phyloP scores from a whole-genome alignment of 1,140 invertebrate genomes.

The Macrostomum lignano region DNA sequence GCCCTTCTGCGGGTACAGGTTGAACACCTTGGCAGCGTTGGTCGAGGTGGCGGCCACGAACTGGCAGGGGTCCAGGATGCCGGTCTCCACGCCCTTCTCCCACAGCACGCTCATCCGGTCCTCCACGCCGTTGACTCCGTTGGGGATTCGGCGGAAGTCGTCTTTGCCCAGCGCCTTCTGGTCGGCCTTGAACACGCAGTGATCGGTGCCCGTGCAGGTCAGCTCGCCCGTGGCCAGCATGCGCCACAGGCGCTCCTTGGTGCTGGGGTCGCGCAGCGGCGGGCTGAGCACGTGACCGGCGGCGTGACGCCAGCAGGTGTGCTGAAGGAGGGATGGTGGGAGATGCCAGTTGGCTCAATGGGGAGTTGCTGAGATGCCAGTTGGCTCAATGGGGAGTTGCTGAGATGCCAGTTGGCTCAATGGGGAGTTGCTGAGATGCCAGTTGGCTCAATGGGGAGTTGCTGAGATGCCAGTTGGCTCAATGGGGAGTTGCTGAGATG shows the following conservation, averaged over 20 bases:
- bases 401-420: no score
- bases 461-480: no score
- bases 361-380: no score
- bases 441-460: no score
- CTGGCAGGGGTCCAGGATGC: slow-evolving; percentile 48
- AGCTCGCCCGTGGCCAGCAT: slow-evolving; percentile 44
- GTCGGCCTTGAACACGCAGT: slow-evolving; percentile 71
- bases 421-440: no score
- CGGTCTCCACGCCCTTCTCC: slow-evolving; percentile 67
- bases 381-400: no score
- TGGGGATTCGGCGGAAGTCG: slow-evolving; percentile 85
- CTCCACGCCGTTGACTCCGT: slow-evolving; percentile 87
- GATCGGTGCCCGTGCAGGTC: slow-evolving; percentile 69
- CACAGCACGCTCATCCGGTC: slow-evolving; percentile 86
- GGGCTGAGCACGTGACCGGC: slow-evolving; percentile 67
- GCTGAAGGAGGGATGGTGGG: no score
- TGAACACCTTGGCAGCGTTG: slow-evolving; percentile 77
- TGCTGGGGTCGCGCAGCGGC: slow-evolving; percentile 53
- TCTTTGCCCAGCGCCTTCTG: slow-evolving; percentile 63
- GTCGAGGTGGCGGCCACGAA: slow-evolving; percentile 77
- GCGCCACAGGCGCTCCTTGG: slow-evolving; percentile 31
- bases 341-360: no score
- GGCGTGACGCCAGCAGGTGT: slow-evolving; percentile 44
- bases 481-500: no score
- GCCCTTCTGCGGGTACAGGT: slow-evolving; percentile 64